Conservation (phyloP, 2,888 invertebrate genomes). For the Callimorpha dominula region DNA sequence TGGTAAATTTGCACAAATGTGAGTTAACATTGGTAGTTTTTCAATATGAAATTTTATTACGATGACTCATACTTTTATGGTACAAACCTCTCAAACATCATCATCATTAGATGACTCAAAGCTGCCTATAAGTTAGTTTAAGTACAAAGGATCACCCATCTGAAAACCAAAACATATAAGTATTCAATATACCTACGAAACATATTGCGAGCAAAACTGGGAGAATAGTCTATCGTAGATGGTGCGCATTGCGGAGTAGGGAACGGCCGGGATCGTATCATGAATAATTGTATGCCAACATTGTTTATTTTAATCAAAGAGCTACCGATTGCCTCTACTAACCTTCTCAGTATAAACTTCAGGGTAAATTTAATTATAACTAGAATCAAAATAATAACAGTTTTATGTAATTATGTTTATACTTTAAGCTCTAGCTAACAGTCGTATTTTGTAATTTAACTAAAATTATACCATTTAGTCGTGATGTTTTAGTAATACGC, state of each 20-base stretch:
- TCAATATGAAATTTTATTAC: neutral
- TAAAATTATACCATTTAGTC: neutral
- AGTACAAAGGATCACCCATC: neutral
- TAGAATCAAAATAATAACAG: constrained; percentile 80
- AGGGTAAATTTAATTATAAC: constrained; percentile 80
- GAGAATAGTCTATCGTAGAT: neutral
- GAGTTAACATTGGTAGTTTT: neutral
- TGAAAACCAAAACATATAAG: neutral
- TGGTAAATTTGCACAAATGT: neutral
- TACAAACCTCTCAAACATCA: neutral
- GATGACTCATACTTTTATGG: neutral
- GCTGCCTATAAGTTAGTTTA: neutral
- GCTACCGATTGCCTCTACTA: constrained; percentile 74
- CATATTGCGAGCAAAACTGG: neutral
- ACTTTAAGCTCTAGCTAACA: constrained; percentile 61
- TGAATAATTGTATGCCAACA: constrained; percentile 75
- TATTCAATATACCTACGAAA: neutral
- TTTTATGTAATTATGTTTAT: constrained; percentile 80
- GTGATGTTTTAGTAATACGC: neutral
- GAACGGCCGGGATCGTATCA: constrained; percentile 55
- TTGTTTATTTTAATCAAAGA: constrained; percentile 83
- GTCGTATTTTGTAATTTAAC: constrained; percentile 42
- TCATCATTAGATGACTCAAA: too few relatives aligned
- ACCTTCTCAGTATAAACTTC: constrained; percentile 81
- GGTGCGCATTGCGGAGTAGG: constrained; percentile 9